Evolutionary conservation across 2,113 vertebrate genomes (phyloP), one percentile per base, ranked within the genome.

Genomic region (Gavia stellata): DNA sequence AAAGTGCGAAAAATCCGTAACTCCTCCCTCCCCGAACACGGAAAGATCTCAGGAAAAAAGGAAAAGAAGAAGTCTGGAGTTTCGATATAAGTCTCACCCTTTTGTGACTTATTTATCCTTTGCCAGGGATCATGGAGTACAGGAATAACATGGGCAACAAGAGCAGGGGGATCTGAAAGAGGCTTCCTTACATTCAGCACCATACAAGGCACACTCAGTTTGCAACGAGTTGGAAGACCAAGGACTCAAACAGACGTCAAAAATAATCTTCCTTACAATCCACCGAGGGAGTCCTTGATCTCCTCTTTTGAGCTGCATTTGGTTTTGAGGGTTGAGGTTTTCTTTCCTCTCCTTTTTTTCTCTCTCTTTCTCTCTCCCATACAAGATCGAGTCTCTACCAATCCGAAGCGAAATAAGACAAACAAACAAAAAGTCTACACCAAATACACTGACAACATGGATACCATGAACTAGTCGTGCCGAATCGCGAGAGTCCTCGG

Each of bases 1-100:
- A 98, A 98, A 98, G 98, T 98, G 98, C 98, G 98, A 95, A 97
- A 97, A 97, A 93, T 87, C 95, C 24, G 2, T 96, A 96, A 91
- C 70, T 95, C 95, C 95, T 94, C 95, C 93, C 95, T 92, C 92
- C 91, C 90, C n/a, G 2, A 95, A 92, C 89, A 92, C 9, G 67
- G 86, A 97, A 96, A 97, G 94, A 96, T 96, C 90, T 92, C 70
- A 90, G 92, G 92, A 92, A 94, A 66, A 85, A 94, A 63, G 14
- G 74, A 73, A 90, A 95, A 93, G 40, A 96, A 91, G 59, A 96
- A 88, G 34, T 74, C 72, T 72, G 88, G 74, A 88, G 33, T 68
- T 94, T 92, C 2, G 1, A 75, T 90, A 52, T 15, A 80, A 79
- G 38, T 86, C 94, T 97, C 95, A 88, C 90, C 92, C 93, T 96